phyloP scores from a whole-genome alignment of 2,797 vertebrate genomes.

The Hozukius guyotensis region DNA sequence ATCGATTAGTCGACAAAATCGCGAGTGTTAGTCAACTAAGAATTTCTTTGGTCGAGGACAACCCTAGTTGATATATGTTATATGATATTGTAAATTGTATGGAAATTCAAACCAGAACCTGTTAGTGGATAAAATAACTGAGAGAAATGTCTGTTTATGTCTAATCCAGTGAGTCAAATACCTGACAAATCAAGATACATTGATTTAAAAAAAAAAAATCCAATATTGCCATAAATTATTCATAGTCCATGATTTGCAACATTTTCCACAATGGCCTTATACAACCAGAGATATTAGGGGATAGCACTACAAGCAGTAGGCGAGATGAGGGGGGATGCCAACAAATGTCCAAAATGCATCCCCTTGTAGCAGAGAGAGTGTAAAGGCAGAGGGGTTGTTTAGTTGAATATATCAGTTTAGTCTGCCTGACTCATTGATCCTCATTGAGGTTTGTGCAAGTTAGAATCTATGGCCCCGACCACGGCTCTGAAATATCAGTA shows the following conservation, averaged over 20 bases:
- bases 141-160: neutral
- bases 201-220: neutral
- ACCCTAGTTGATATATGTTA: neutral
- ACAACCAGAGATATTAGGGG: neutral
- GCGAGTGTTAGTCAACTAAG: too few species aligned
- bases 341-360: neutral
- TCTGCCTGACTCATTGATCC: too few species aligned
- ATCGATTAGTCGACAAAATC: too few species aligned
- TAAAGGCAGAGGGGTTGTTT: fast-evolving
- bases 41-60: too few species aligned
- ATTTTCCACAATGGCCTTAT: neutral
- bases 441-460: too few species aligned
- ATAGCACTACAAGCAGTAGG: neutral
- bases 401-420: too few species aligned
- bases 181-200: neutral
- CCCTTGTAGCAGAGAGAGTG: neutral
- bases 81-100: neutral
- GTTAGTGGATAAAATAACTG: neutral
- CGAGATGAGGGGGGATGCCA: neutral
- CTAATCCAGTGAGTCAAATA: neutral
- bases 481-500: too few species aligned
- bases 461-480: too few species aligned
- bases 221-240: neutral
- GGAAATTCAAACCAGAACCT: neutral
- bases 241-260: neutral